Base-by-base conservation (phyloP, 2,888 invertebrate genomes). In the Himalopsyche tibetana region DNA sequence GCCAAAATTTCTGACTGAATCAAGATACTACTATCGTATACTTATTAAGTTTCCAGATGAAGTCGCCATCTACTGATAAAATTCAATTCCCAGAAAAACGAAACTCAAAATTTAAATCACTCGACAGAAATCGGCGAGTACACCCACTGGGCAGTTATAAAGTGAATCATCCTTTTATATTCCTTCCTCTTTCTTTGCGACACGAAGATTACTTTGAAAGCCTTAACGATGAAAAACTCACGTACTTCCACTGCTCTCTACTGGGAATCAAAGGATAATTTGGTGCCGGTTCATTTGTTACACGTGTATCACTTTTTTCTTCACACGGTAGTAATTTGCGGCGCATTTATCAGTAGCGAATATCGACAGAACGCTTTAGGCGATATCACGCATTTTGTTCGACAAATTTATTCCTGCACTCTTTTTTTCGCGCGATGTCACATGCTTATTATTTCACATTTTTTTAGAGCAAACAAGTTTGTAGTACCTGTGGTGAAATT, bases 241-340 rank as follows among this genome's bases (percentile, higher is more conserved):
- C 9, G 63, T 63, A 19, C 28, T 63, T 63, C 28, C 6, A 63
- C 11, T 63, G 19, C 28, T n/a, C 28, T 28, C 63, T 63, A 63
- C 63, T 6, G n/a, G n/a, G 63, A n/a, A 63, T 63, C 63, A 63
- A 63, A 6, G 63, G 63, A 63, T 63, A 63, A 63, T 63, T 63
- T 63, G n/a, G 28, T 63, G 19, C 63, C 28, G 63, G 63, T 63
- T 63, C 28, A 8, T 63, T 63, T 63, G 63, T 9, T 63, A 63
- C 63, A 63, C 6, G 63, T 63, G 63, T 63, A 19, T 63, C 63
- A 63, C 63, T 28, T 63, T 63, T 63, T 63, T 63, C 63, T 63
- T 63, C 63, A 63, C 63, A 63, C 63, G 63, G 63, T 63, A 63
- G 63, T 63, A 19, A 63, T 63, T 63, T 63, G 63, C 63, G 63